Evolutionary conservation across 2,888 invertebrate species (phyloP).

Genomic region (Aquatica leii): DNA sequence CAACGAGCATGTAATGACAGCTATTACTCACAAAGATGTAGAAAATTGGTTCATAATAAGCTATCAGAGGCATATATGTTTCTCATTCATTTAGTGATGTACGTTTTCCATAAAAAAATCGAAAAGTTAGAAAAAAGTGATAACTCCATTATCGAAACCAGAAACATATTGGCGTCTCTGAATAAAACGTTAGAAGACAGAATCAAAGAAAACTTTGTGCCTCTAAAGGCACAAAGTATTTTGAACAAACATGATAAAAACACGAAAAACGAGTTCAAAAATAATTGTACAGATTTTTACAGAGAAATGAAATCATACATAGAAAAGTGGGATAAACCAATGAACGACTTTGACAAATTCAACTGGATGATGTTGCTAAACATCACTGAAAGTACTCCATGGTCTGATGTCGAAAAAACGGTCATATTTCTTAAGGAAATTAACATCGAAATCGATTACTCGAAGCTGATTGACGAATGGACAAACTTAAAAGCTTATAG

Average conservation of each 20-base stretch:
- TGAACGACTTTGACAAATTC: conserved; percentile 2
- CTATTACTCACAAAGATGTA: too few relatives aligned
- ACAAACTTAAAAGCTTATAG: conserved; percentile 1
- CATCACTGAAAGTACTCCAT: conserved; percentile 8
- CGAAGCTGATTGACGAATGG: neutral
- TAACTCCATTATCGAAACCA: too few relatives aligned
- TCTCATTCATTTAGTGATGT: neutral
- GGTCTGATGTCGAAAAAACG: neutral
- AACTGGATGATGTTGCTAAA: too few relatives aligned
- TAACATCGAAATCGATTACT: neutral
- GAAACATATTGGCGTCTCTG: too few relatives aligned
- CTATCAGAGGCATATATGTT: too few relatives aligned
- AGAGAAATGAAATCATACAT: too few relatives aligned
- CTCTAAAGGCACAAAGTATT: conserved; percentile 4
- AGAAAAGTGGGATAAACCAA: neutral
- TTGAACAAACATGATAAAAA: conserved; percentile 8
- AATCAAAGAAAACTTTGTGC: too few relatives aligned
- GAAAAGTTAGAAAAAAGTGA: too few relatives aligned
- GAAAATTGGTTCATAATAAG: too few relatives aligned
- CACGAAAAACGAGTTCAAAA: conserved; percentile 11
- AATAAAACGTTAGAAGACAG: too few relatives aligned
- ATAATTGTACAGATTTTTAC: conserved; percentile 9
- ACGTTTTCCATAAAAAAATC: neutral
- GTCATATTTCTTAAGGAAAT: neutral
- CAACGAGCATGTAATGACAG: too few relatives aligned